These are phyloP conservation scores for Leptinotarsa juncta DNA, from an alignment of 2,888 invertebrate genomes.

Conservation along the genomic window DNA sequence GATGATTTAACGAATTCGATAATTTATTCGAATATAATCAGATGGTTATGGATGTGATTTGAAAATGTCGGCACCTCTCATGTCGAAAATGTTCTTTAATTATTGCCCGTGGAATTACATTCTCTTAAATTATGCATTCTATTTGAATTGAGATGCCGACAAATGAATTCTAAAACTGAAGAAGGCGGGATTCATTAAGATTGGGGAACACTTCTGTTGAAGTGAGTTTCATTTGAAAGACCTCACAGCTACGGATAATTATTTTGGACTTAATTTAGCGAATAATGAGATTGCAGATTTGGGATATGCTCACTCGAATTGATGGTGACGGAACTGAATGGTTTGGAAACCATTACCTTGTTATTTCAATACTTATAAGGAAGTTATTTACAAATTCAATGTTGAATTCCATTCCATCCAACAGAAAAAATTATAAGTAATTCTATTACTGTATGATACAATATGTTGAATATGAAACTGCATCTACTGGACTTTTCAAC, in stretches of 20 bases:
- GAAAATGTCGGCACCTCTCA: slow-evolving; percentile 22
- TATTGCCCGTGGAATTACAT: slow-evolving; percentile 11
- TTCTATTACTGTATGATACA: no score
- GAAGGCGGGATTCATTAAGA: slow-evolving; percentile 6
- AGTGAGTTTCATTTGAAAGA: background rate
- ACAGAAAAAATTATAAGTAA: no score
- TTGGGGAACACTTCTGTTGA: background rate
- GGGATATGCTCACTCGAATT: background rate
- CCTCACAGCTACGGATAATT: background rate
- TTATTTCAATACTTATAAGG: no score
- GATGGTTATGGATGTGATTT: slow-evolving; percentile 19
- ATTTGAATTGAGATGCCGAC: slow-evolving; percentile 5
- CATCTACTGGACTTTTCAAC: no score
- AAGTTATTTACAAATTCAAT: no score
- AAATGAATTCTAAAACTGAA: slow-evolving; percentile 10
- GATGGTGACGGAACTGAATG: background rate
- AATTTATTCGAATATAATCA: slow-evolving; percentile 31
- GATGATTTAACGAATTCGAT: slow-evolving; percentile 21
- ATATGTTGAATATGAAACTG: no score
- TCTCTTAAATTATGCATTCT: slow-evolving; percentile 9
- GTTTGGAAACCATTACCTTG: no score
- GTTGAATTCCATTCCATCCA: no score
- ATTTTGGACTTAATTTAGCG: background rate
- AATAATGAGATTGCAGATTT: background rate
- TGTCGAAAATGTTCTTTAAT: slow-evolving; percentile 18